phyloP scores from a whole-genome alignment of 2,113 vertebrate genomes.

The Psettodes erumei region DNA sequence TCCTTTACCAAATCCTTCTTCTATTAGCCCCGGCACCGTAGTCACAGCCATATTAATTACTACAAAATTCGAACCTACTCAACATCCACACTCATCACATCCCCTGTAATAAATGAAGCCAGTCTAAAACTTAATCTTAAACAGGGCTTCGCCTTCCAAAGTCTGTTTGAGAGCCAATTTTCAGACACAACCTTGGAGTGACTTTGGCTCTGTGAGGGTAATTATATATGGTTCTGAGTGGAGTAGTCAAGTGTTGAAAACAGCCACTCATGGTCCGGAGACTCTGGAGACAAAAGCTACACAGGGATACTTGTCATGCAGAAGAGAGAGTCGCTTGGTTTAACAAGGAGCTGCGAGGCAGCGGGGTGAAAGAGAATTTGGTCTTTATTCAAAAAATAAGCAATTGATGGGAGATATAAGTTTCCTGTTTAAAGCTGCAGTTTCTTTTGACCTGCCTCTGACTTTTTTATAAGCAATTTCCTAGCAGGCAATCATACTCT shows the following conservation, averaged over 20 bases:
- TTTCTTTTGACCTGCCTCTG: constrained; percentile 43
- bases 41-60: constrained; percentile 33
- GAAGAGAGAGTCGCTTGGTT: constrained; percentile 52
- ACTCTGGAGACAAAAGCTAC: constrained; percentile 72
- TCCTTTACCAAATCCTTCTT: constrained; percentile 8
- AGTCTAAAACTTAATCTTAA: constrained; percentile 36
- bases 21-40: constrained; percentile 16
- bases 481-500: neutral
- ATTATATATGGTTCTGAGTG: constrained; percentile 68
- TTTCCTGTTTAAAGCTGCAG: constrained; percentile 42
- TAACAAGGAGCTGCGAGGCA: constrained; percentile 57
- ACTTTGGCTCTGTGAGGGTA: constrained; percentile 69
- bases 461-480: constrained; percentile 47
- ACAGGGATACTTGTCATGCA: constrained; percentile 74
- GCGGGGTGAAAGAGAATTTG: constrained; percentile 39
- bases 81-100: constrained; percentile 29
- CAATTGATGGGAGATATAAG: constrained; percentile 49
- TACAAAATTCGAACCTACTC: constrained; percentile 18
- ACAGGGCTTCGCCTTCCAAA: constrained; percentile 45
- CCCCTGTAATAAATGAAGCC: constrained; percentile 52
- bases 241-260: constrained; percentile 72
- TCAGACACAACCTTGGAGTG: constrained; percentile 69
- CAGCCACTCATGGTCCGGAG: constrained; percentile 60
- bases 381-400: constrained; percentile 57
- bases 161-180: constrained; percentile 68